Percentiles rank a stretch among this genome's conserved stretches.
Evolutionary conservation across 2,888 invertebrate species (phyloP).

Genomic region (Xylophagus ater): DNA sequence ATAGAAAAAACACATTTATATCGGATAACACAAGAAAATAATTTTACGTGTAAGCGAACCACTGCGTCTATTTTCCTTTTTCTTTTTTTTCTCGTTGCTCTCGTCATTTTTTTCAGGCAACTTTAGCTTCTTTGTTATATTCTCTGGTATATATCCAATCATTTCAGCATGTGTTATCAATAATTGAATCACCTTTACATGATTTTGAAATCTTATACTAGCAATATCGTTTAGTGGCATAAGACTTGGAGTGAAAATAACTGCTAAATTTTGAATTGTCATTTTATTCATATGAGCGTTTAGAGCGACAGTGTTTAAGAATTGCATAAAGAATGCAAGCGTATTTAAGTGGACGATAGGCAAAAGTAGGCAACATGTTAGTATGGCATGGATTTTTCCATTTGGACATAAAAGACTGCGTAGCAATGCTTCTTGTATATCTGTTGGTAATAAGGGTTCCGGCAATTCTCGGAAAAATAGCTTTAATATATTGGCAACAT

Average conservation of each 20-base stretch:
- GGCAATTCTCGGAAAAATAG: conserved; percentile 75
- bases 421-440: conserved; percentile 63
- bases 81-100: conserved; percentile 46
- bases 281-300: conserved; percentile 67
- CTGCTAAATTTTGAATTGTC: conserved; percentile 72
- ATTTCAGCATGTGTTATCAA: conserved; percentile 65
- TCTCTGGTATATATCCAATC: conserved; percentile 62
- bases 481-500: conserved; percentile 77
- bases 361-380: conserved; percentile 57
- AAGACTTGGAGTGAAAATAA: conserved; percentile 75
- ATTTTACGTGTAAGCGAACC: conserved; percentile 70
- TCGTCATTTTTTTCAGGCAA: conserved; percentile 3
- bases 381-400: conserved; percentile 45
- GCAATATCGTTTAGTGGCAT: conserved; percentile 65
- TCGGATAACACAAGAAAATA: conserved; percentile 10
- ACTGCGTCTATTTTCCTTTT: conserved; percentile 74
- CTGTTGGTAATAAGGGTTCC: conserved; percentile 64
- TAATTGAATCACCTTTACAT: conserved; percentile 60
- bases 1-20: neutral
- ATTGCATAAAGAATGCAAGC: conserved; percentile 69
- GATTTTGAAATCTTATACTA: conserved; percentile 54
- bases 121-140: conserved; percentile 41
- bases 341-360: conserved; percentile 68
- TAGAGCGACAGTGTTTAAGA: conserved; percentile 43
- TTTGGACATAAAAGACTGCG: conserved; percentile 51